Conservation (phyloP, 2,113 vertebrate genomes). For the Athene noctua region DNA sequence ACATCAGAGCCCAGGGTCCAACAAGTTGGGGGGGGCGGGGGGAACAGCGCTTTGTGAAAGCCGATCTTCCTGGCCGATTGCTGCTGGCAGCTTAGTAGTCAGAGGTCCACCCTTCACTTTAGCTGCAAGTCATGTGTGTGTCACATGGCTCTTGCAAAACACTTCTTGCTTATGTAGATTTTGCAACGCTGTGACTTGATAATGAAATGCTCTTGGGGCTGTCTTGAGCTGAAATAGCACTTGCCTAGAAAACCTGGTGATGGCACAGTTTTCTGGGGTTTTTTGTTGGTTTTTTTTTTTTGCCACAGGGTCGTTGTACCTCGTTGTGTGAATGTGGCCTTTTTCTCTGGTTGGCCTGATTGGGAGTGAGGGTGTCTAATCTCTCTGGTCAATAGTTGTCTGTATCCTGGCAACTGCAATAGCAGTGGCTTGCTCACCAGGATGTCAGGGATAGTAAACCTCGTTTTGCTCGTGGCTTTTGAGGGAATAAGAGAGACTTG, state of each 20-base stretch:
- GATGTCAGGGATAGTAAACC: neutral
- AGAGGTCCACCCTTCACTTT: slow-evolving; percentile 64
- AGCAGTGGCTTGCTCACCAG: neutral
- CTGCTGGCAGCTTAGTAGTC: neutral
- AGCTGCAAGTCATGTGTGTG: slow-evolving; percentile 87
- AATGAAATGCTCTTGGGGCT: slow-evolving; percentile 14
- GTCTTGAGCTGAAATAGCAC: neutral
- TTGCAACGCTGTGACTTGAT: slow-evolving; percentile 72
- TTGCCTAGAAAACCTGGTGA: neutral
- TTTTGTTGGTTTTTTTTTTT: neutral
- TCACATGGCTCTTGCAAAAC: slow-evolving; percentile 91
- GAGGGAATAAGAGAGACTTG: neutral
- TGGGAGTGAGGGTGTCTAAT: neutral
- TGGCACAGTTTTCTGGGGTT: neutral
- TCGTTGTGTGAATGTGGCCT: accelerated
- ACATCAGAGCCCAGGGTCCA: neutral
- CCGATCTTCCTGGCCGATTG: neutral
- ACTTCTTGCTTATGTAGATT: slow-evolving; percentile 68
- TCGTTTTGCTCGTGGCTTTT: neutral
- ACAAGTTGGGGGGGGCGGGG: neutral
- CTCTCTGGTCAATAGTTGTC: neutral
- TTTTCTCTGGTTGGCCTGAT: neutral
- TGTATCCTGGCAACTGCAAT: neutral
- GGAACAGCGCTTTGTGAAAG: neutral
- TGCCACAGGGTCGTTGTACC: neutral